Evolutionary conservation across 2,888 invertebrate species (phyloP).

Genomic region (Cheilosia impressa): DNA sequence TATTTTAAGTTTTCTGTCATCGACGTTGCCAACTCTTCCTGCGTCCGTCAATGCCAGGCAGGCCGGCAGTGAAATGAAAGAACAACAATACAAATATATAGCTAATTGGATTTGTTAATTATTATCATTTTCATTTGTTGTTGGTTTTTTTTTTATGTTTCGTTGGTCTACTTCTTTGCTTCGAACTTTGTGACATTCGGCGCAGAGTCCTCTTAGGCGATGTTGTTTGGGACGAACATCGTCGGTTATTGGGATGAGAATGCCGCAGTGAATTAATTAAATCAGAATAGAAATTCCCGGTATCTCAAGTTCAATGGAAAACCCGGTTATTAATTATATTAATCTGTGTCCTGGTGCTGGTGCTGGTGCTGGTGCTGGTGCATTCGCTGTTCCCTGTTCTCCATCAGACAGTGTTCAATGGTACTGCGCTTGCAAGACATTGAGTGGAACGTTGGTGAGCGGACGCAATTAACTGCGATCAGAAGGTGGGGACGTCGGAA

Average conservation of each 20-base stretch:
- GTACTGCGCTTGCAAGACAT: constrained; percentile 25
- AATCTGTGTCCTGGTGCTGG: constrained; percentile 61
- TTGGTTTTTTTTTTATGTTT: constrained; percentile 16
- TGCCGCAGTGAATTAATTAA: constrained; percentile 75
- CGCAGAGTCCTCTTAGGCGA: constrained; percentile 23
- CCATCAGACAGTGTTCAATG: constrained; percentile 14
- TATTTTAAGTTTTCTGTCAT: constrained; percentile 79
- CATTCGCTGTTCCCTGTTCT: constrained; percentile 43
- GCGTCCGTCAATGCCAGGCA: constrained; percentile 13
- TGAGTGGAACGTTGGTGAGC: constrained; percentile 34
- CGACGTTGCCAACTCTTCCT: constrained; percentile 72
- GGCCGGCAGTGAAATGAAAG: constrained; percentile 46
- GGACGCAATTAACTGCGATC: constrained; percentile 71
- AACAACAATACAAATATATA: constrained; percentile 82
- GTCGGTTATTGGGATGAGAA: constrained; percentile 32
- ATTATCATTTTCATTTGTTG: constrained; percentile 48
- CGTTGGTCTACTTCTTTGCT: constrained; percentile 17
- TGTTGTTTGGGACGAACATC: constrained; percentile 37
- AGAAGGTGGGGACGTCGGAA: constrained; percentile 58
- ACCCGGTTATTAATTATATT: constrained; percentile 75
- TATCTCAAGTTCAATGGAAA: constrained; percentile 76
- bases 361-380: constrained; percentile 45
- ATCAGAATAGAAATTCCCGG: constrained; percentile 75
- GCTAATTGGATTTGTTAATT: constrained; percentile 83
- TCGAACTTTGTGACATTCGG: constrained; percentile 43